Conservation (phyloP, 1,140 invertebrate genomes). For the Magallana gigas region DNA sequence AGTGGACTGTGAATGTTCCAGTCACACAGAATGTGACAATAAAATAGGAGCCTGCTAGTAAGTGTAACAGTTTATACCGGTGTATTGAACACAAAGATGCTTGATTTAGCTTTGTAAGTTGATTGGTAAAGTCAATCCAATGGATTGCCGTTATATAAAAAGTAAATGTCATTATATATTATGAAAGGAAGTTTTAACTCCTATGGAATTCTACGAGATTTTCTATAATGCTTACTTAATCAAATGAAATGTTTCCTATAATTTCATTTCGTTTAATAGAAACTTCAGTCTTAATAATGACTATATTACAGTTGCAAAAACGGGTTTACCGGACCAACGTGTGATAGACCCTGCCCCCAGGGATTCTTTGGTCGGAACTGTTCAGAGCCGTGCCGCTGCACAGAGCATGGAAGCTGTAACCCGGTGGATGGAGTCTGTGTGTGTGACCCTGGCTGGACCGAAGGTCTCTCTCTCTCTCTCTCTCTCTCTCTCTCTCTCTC, state of each 20-base stretch:
- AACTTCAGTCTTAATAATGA: too few relatives aligned
- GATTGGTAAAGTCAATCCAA: too few relatives aligned
- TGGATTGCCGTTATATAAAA: too few relatives aligned
- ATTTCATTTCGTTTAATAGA: too few relatives aligned
- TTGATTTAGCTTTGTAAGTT: too few relatives aligned
- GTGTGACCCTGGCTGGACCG: constrained; percentile 88
- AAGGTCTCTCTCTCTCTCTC: constrained; percentile 47
- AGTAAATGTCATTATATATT: too few relatives aligned
- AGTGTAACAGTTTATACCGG: background rate
- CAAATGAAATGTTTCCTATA: too few relatives aligned
- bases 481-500: too few relatives aligned
- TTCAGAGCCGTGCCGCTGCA: constrained; percentile 57
- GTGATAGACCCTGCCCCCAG: constrained; percentile 77
- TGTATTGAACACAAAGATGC: too few relatives aligned
- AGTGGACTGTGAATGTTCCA: constrained; percentile 83
- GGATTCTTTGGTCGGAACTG: constrained; percentile 67
- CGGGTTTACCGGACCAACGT: constrained; percentile 87
- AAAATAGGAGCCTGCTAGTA: constrained; percentile 53
- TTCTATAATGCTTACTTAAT: too few relatives aligned
- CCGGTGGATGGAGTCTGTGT: constrained; percentile 91
- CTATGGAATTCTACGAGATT: too few relatives aligned
- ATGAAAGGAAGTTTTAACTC: too few relatives aligned
- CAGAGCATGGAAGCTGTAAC: constrained; percentile 88
- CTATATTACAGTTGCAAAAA: constrained; percentile 68
- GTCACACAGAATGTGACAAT: constrained; percentile 54